A percentile compares a stretch with the other conserved stretches of the same genome.
phyloP scores from a whole-genome alignment of 1,140 invertebrate genomes.

The Popillia japonica region DNA sequence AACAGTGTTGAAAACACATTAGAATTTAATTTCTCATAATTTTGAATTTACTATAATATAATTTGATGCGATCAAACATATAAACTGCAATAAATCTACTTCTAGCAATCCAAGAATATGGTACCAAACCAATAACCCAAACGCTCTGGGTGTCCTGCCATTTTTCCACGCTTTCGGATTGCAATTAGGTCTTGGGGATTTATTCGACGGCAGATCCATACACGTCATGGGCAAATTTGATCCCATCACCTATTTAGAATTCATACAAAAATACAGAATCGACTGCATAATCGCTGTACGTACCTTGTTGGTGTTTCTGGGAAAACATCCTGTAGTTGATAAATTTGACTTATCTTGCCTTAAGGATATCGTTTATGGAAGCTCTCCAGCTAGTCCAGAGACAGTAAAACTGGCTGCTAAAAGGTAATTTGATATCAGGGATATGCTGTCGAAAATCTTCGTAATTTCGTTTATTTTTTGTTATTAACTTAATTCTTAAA shows the following conservation, averaged over 20 bases:
- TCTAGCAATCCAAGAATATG: neutral
- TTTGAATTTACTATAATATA: too few relatives aligned
- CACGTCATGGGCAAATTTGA: slow-evolving; percentile 16
- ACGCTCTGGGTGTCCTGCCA: neutral
- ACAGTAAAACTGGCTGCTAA: neutral
- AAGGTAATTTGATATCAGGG: neutral
- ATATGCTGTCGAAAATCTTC: too few relatives aligned
- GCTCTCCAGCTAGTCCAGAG: neutral
- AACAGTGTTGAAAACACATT: too few relatives aligned
- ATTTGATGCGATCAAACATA: too few relatives aligned
- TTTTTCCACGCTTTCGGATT: slow-evolving; percentile 20
- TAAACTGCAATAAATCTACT: too few relatives aligned
- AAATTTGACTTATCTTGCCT: neutral
- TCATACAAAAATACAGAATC: slow-evolving; percentile 17
- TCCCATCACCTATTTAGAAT: neutral
- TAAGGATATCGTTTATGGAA: neutral
- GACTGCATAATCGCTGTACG: neutral
- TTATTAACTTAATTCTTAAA: too few relatives aligned
- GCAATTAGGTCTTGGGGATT: neutral
- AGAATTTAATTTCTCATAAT: too few relatives aligned
- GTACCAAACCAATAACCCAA: neutral
- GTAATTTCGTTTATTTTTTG: too few relatives aligned
- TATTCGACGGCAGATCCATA: neutral
- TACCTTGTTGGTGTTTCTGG: neutral
- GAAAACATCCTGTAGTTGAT: slow-evolving; percentile 5